These are phyloP conservation scores for Ricordea florida DNA, from an alignment of 92 coral and sea anemone species.

Conservation along the genomic window DNA sequence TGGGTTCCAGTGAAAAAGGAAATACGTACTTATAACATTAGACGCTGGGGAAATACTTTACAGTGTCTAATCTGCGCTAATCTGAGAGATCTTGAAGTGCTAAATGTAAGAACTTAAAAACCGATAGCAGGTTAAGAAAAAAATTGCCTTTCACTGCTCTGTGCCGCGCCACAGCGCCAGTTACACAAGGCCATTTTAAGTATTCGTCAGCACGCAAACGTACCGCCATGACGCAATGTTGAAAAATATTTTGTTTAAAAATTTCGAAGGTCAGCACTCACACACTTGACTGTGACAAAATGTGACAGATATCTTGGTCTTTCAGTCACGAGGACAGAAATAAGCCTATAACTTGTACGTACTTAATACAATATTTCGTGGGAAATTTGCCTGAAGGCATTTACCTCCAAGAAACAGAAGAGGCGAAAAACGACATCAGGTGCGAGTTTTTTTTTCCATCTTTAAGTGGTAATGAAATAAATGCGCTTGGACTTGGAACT, in stretches of 20 bases:
- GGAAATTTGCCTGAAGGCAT: conserved; percentile 22
- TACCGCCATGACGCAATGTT: too few species aligned
- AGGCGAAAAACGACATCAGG: too few species aligned
- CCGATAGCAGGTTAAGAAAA: conserved; percentile 3
- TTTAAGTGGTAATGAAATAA: not conserved
- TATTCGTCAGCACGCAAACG: too few species aligned
- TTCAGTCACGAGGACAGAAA: too few species aligned
- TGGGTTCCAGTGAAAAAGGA: not conserved
- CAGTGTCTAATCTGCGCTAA: conserved; percentile 21
- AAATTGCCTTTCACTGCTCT: not conserved
- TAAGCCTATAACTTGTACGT: too few species aligned
- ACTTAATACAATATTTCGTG: conserved; percentile 1
- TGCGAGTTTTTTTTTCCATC: not conserved
- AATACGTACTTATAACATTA: not conserved
- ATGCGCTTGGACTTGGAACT: not conserved
- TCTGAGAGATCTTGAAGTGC: conserved; percentile 19
- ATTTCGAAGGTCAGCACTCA: too few species aligned
- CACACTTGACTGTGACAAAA: too few species aligned
- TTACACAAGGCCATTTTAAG: too few species aligned
- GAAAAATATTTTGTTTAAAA: too few species aligned
- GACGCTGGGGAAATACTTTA: not conserved
- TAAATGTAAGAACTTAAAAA: conserved; percentile 24
- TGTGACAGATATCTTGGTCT: too few species aligned
- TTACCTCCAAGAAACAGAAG: not conserved
- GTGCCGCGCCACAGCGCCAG: not conserved